Conservation (phyloP, 2,113 vertebrate species). For the Theristicus caerulescens region DNA sequence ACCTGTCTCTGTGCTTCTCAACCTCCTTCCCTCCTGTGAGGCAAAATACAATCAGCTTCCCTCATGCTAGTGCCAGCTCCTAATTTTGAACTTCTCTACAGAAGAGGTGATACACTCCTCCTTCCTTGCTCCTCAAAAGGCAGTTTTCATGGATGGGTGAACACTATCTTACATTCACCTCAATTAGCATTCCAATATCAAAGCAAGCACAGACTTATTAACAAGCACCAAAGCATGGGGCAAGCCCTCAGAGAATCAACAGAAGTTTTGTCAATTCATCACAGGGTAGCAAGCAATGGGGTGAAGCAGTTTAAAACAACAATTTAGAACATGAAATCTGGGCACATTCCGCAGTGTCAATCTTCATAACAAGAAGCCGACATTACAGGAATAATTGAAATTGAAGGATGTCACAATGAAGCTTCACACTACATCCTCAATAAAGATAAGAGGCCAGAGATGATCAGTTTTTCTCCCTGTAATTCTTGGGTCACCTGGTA, state of each 20-base stretch:
- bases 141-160: neutral
- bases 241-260: neutral
- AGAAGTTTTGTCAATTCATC: neutral
- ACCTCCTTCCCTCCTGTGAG: neutral
- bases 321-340: neutral
- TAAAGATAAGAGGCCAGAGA: neutral
- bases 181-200: neutral
- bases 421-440: neutral
- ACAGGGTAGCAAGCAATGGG: neutral
- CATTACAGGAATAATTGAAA: neutral
- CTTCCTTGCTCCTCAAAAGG: neutral
- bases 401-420: neutral
- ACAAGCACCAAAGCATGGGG: neutral
- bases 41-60: neutral
- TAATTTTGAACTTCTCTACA: neutral
- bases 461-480: neutral
- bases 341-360: neutral
- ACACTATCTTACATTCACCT: neutral
- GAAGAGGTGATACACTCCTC: neutral
- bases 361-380: neutral
- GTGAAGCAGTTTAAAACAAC: neutral
- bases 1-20: neutral
- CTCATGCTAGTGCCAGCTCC: neutral
- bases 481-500: neutral
- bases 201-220: constrained; percentile 1